Evolutionary conservation across 2,888 invertebrate genomes (phyloP).

Genomic region (Cheilosia variabilis): DNA sequence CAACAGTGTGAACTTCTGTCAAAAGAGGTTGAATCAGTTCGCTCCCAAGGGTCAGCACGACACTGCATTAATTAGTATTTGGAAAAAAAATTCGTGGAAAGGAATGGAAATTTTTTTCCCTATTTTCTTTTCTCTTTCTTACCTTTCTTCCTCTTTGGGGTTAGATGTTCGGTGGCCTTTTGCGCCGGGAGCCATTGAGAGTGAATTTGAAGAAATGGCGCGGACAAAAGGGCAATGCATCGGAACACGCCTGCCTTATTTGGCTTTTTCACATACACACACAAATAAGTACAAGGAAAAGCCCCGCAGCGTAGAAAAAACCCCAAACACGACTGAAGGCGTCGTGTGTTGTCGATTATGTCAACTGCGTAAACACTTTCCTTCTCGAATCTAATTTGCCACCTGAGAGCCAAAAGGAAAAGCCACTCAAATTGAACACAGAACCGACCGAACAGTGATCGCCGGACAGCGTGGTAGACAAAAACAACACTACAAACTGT

Average conservation of each 20-base stretch:
- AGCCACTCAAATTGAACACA: slow-evolving; percentile 12
- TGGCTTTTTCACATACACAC: slow-evolving; percentile 56
- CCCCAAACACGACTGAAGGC: slow-evolving; percentile 56
- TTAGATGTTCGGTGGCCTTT: slow-evolving; percentile 7
- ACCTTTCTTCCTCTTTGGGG: slow-evolving; percentile 7
- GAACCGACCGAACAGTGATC: slow-evolving; percentile 33
- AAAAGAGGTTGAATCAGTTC: slow-evolving; percentile 72
- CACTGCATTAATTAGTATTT: slow-evolving; percentile 73
- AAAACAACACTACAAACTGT: slow-evolving; percentile 16
- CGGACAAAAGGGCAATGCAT: slow-evolving; percentile 72
- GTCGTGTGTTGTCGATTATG: slow-evolving; percentile 72
- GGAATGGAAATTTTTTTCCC: slow-evolving; percentile 37
- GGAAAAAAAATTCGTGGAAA: slow-evolving; percentile 64
- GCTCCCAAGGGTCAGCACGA: slow-evolving; percentile 73
- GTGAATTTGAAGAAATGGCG: slow-evolving; percentile 69
- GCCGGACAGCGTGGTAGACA: slow-evolving; percentile 22
- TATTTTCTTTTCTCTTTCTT: slow-evolving; percentile 4
- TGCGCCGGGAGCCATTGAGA: slow-evolving; percentile 43
- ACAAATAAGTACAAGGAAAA: slow-evolving; percentile 9
- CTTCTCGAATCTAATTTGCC: slow-evolving; percentile 54
- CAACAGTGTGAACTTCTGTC: slow-evolving; percentile 74
- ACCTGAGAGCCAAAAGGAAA: slow-evolving; percentile 51
- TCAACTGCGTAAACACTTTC: slow-evolving; percentile 74
- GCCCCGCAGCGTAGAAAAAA: background rate
- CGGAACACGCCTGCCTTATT: slow-evolving; percentile 70